Evolutionary conservation across 2,113 vertebrate genomes (phyloP), one percentile per base, ranked within the genome.

Genomic region (Scopus umbretta): DNA sequence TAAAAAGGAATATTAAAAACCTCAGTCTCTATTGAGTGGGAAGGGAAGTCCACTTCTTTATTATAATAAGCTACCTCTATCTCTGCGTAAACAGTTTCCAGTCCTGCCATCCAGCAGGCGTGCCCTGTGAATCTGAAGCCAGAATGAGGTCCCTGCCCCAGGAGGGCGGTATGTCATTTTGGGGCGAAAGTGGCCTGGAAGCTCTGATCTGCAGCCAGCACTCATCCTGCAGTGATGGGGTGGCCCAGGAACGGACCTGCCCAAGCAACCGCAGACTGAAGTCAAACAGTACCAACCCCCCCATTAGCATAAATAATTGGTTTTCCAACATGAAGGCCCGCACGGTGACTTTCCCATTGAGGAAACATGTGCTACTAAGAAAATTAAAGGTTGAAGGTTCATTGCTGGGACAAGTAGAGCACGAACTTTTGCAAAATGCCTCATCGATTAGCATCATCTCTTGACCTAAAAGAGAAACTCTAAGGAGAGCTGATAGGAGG

Each of bases 381-480:
- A 86, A 94, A 96, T 93, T 78, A 96, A 85, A 91, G 94, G 97
- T 86, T 93, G 90, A 90, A 86, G 85, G 94, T 95, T 97, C 91
- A 92, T 96, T 96, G 95, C 70, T 84, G 87, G 95, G 93, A 94
- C 94, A 95, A 91, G 80, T 74, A 94, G 93, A 96, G 79, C 87
- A 94, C 61, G 43, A 96, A 96, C 92, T 96, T 97, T 87, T 85
- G 76, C 95, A 94, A 92, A 91, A 95, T 61, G 75, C 58, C 88
- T 93, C 91, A 97, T 96, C 9, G 76, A 97, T 95, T 95, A 92
- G 68, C 27, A 92, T 87, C 73, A 52, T 95, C 90, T 90, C 67
- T 92, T 93, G 93, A 96, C 80, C 91, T 86, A 61, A 83, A 96
- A 85, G 89, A 96, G 80, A 95, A 96, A 78, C 38, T 95, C 95